A percentile compares a stretch with the other conserved stretches of the same genome.
These are phyloP conservation scores for Eilema caniola DNA, from an alignment of 2,888 invertebrate genomes.

Conservation along the genomic window DNA sequence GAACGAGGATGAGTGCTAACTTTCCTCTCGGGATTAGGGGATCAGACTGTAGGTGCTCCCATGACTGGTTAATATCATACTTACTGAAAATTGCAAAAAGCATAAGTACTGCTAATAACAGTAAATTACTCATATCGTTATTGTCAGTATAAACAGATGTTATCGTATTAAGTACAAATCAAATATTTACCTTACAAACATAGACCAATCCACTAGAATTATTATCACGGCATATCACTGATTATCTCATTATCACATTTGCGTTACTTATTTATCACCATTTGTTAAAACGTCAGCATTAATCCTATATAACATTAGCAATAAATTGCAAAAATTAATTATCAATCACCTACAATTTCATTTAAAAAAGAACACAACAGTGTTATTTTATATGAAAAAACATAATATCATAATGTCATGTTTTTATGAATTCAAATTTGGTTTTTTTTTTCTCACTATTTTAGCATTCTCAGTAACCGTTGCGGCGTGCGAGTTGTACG, in stretches of 20 bases:
- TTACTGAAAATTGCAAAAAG: neutral
- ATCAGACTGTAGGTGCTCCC: too few species aligned
- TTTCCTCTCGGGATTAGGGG: too few species aligned
- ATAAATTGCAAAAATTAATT: neutral
- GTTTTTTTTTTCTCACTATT: neutral
- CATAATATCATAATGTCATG: neutral
- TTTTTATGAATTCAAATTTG: too few species aligned
- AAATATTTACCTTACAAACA: conserved; percentile 38
- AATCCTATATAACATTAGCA: neutral
- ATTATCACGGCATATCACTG: conserved; percentile 20
- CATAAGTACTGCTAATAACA: neutral
- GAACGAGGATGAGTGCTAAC: too few species aligned
- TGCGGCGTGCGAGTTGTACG: conserved; percentile 11
- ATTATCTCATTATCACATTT: conserved; percentile 15
- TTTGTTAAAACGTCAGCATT: neutral
- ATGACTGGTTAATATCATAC: neutral
- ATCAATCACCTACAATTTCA: too few species aligned
- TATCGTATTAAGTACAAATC: conserved; percentile 15
- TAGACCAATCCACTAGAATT: conserved; percentile 20
- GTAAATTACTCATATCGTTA: conserved; percentile 3
- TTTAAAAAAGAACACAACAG: neutral
- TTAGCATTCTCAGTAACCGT: neutral
- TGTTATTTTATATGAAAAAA: neutral
- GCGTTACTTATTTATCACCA: neutral
- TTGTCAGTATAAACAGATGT: conserved; percentile 28